Evolutionary conservation across 1,140 invertebrate species (phyloP), one percentile per base, ranked within the genome.

Genomic region (Mizuhopecten yessoensis): DNA sequence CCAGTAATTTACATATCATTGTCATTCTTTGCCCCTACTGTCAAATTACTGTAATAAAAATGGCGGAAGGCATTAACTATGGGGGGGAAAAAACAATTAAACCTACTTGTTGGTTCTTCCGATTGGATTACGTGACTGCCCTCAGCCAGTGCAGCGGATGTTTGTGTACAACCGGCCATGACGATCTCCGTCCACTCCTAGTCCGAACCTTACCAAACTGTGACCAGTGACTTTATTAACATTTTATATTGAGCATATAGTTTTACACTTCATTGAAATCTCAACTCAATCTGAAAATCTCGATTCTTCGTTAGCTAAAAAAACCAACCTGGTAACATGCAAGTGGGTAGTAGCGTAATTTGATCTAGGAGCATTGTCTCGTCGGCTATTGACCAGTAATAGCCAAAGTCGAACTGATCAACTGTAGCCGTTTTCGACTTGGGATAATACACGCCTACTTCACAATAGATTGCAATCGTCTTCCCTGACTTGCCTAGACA

Each of bases 191-290:
- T 75, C 57, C 57, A 75, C 57, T 75, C 57, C 29, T n/a, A 75
- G 29, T 75, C 57, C 57, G 29, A 75, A 75, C 57, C 17, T 11
- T n/a, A 75, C 57, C 57, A 75, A 75, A 75, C 57, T 75, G 57
- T 9, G 57, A 75, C 57, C 57, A 75, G 0, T 29, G 57, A 75
- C 57, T 75, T 75, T 75, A 75, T 75, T 75, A 75, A n/a, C 15
- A 75, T 75, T 75, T 75, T 75, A 75, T 75, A 75, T 75, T 75
- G 57, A 75, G 57, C 57, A 75, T 75, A 75, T 29, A 75, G 57
- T 29, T 29, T 75, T 75, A 75, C 57, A 75, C 57, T 75, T 75
- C 57, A 75, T 75, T 75, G 57, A 75, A 75, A 75, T 75, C 57
- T 75, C 57, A 75, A 75, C 57, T 75, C 57, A 75, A 75, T 75